Evolutionary conservation across 2,888 invertebrate genomes (phyloP).

Genomic region (Epicampocera succincta): DNA sequence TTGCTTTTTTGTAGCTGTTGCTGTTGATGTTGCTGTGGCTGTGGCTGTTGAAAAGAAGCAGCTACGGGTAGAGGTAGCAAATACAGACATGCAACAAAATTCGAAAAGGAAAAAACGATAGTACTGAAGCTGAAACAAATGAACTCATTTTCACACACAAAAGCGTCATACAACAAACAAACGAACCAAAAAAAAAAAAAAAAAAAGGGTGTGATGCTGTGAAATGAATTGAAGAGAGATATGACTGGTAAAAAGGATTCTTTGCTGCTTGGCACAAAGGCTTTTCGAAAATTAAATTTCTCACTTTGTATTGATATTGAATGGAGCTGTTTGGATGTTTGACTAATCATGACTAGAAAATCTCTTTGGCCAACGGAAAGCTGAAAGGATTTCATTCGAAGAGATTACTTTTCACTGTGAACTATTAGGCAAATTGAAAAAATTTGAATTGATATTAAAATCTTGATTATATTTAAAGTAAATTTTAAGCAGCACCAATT

Average conservation of each 20-base stretch:
- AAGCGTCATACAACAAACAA: too few species aligned
- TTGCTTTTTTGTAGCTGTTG: too few species aligned
- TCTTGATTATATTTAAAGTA: constrained; percentile 21
- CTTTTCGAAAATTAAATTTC: constrained; percentile 71
- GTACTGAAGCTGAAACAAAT: constrained; percentile 17
- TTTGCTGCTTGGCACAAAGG: constrained; percentile 35
- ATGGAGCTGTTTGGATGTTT: constrained; percentile 12
- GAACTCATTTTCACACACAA: constrained; percentile 43
- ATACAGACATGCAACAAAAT: constrained; percentile 46
- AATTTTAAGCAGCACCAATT: not conserved
- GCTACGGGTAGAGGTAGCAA: constrained; percentile 12
- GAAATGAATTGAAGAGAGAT: constrained; percentile 29
- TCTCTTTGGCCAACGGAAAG: constrained; percentile 36
- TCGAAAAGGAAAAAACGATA: not conserved
- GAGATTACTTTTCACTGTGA: constrained; percentile 41
- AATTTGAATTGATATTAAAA: constrained; percentile 1
- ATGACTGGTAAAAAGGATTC: constrained; percentile 40
- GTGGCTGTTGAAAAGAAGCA: constrained; percentile 14
- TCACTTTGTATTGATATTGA: constrained; percentile 45
- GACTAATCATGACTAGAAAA: constrained; percentile 48
- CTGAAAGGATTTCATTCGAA: constrained; percentile 45
- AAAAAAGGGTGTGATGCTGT: constrained; percentile 54
- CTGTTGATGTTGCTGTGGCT: too few species aligned
- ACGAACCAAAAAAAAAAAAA: too few species aligned
- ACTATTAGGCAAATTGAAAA: constrained; percentile 24